Base-by-base conservation (phyloP, 1,140 invertebrate genomes). In the Stratiolaelaps scimitus region DNA sequence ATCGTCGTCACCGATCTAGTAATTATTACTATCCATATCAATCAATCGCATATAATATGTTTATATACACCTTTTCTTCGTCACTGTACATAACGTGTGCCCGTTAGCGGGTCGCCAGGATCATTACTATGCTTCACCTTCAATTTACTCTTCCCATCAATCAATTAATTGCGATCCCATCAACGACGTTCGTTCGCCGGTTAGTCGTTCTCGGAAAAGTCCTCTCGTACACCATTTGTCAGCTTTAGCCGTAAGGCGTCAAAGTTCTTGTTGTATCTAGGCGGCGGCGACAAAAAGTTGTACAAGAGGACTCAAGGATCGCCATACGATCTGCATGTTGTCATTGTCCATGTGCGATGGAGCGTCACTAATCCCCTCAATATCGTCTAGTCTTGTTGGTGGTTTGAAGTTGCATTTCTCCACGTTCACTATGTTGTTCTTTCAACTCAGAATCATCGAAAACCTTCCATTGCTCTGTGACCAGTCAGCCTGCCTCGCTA, bases 51-150 rank as follows among this genome's bases (percentile, higher is more conserved):
- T 40, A 40, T 40, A 40, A 40, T 26, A 26, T 60, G 34, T 60
- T 60, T 60, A 60, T 34, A 60, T 34, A 60, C 53, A 60, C 53
- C 53, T 60, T 60, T 60, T 60, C 53, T 60, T 60, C 23, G 53
- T 19, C 26, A 60, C 53, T 60, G 53, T 60, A 60, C 53, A 60
- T 29, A 60, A 60, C 53, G 53, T 60, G 26, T 60, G 53, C 53
- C 23, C 23, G 26, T 60, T 6, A 17, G 13, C 34, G 53, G 26
- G 26, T 15, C 53, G 26, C 15, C 20, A 60, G 17, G 53, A 34
- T 34, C 53, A 29, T 23, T 13, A 15, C 26, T 23, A 26, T 15
- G 34, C 15, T 17, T 34, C 26, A 15, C 15, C 7, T 48, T 48
- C 7, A 48, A 48, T 40, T 40, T 40, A 40, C 10, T 40, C 5